Base-by-base conservation (phyloP, 2,113 vertebrate genomes). In the Mionectes macconnelli region DNA sequence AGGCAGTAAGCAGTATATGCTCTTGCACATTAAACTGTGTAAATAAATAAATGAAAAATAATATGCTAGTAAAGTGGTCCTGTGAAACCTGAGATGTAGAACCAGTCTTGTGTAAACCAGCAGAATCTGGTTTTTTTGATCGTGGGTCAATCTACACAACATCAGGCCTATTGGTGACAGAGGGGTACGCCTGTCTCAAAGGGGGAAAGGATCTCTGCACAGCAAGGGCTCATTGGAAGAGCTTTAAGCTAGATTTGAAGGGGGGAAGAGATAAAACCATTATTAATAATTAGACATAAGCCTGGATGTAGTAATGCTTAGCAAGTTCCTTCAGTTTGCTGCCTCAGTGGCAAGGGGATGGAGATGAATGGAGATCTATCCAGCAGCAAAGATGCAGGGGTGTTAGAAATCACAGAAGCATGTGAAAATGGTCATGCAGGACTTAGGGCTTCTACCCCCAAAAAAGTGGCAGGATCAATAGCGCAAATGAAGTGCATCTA, bases 281-380 rank as follows among this genome's bases (percentile, higher is more conserved):
- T 52, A 28, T 27, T 27, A 27, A 52, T 28, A 27, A 15, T 27
- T 21, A 57, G 18, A 70, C 22, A 42, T 21, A 64, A 69, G 25
- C 15, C n/a, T 64, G 37, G 62, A 60, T 5, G 50, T 27, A 40
- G 31, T 27, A 28, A 14, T 28, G 25, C 30, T 24, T 24, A 77
- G 10, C 14, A 31, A 42, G 15, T 23, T 50, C 30, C 57, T 47
- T 28, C 9, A 12, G 10, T 33, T 30, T 37, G 64, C 25, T 31
- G 25, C 23, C 25, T 72, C 30, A 2, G 30, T 60, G 45, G 21
- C 53, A 27, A n/a, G 9, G 25, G 19, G 10, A 40, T 7, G 40
- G 55, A 47, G 16, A 19, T 35, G 57, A 25, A 52, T 59, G n/a
- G 30, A 72, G n/a, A 77, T 21, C 8, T 30, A 72, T 0, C 0